Percentiles rank a stretch among this genome's conserved stretches.
These are phyloP conservation scores for Xenentodon cancila DNA, from an alignment of 2,797 vertebrate genomes.

Conservation along the genomic window DNA sequence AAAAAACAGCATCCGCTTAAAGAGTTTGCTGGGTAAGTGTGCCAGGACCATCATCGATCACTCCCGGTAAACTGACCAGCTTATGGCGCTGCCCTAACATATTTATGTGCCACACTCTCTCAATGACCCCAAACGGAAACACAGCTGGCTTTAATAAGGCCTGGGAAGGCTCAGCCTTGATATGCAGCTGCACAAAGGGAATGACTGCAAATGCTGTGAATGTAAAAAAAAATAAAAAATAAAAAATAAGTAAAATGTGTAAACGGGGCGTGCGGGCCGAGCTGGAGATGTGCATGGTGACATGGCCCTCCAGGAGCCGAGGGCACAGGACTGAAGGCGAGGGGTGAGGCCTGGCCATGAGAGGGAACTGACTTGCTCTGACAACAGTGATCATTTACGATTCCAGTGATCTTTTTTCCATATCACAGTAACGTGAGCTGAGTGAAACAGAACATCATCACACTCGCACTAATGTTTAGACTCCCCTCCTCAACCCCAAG, in stretches of 20 bases:
- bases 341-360: constrained; percentile 66
- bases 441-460: neutral
- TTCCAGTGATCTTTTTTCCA: constrained; percentile 60
- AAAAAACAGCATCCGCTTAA: constrained; percentile 78
- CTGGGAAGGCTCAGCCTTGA: constrained; percentile 55
- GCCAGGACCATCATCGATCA: constrained; percentile 84
- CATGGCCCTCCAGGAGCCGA: constrained; percentile 53
- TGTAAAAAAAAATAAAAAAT: constrained; percentile 29
- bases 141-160: constrained; percentile 80
- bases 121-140: constrained; percentile 78
- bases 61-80: constrained; percentile 77
- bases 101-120: constrained; percentile 77
- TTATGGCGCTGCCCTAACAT: constrained; percentile 79
- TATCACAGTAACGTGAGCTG: neutral
- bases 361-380: constrained; percentile 83
- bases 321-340: constrained; percentile 24
- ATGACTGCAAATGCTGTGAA: constrained; percentile 74
- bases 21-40: constrained; percentile 81
- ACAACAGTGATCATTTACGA: constrained; percentile 79
- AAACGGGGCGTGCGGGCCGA: constrained; percentile 73
- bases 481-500: neutral
- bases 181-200: constrained; percentile 35
- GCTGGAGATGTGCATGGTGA: constrained; percentile 69
- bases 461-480: neutral
- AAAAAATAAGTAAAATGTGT: constrained; percentile 75